These are phyloP conservation scores for Brachionus asplanchnoidis DNA, from an alignment of 1,140 invertebrate genomes.

Conservation along the genomic window DNA sequence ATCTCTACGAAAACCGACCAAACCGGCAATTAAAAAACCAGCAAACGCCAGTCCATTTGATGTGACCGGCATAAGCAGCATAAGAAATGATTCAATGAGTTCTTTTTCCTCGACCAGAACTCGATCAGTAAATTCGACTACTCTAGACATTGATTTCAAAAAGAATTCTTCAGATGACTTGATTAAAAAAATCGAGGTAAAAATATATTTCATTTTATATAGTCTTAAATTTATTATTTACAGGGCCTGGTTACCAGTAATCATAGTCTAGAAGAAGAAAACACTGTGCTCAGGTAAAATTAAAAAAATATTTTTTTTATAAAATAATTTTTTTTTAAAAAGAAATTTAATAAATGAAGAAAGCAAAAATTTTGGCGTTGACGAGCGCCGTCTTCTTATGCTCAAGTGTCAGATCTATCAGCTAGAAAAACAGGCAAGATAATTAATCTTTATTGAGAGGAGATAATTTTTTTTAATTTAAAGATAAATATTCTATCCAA, in stretches of 20 bases:
- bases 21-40: neutral
- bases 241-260: neutral
- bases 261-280: constrained; percentile 9
- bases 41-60: neutral
- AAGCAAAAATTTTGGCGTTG: neutral
- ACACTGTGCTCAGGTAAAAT: constrained; percentile 2
- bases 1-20: neutral
- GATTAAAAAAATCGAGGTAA: constrained; percentile 30
- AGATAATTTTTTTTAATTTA: neutral
- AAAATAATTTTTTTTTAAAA: neutral
- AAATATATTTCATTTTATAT: neutral
- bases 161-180: neutral
- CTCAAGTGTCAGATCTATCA: constrained; percentile 36
- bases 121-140: no score
- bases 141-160: neutral
- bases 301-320: neutral
- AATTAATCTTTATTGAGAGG: neutral
- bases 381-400: neutral
- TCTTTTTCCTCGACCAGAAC: neutral
- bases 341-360: constrained; percentile 28
- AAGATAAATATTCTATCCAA: constrained; percentile 25
- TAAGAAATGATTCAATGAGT: constrained; percentile 18
- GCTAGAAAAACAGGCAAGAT: constrained; percentile 32
- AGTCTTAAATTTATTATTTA: neutral
- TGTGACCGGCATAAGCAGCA: neutral